These are phyloP conservation scores for Danio choprae DNA, from an alignment of 2,797 vertebrate species.

Conservation along the genomic window DNA sequence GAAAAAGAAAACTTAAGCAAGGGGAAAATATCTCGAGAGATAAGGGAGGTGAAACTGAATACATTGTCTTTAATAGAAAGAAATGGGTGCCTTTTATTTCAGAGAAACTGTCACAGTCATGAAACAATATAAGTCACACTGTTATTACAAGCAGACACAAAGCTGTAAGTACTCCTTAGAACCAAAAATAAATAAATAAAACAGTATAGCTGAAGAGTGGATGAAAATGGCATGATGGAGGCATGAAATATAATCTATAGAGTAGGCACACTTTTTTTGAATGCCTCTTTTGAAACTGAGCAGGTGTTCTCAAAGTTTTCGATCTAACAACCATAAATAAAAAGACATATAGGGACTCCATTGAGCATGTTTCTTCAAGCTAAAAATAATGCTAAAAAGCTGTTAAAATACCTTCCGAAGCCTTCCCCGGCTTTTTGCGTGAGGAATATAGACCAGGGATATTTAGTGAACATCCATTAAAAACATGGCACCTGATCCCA, in stretches of 20 bases:
- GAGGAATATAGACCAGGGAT: too few species aligned
- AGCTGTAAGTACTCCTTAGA: not conserved
- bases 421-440: too few species aligned
- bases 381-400: not conserved
- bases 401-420: too few species aligned
- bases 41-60: conserved; percentile 17
- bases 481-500: not conserved
- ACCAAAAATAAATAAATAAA: not conserved
- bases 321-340: not conserved
- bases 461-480: too few species aligned
- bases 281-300: not conserved
- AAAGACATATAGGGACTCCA: not conserved
- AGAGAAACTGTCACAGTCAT: conserved; percentile 19
- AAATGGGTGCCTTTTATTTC: conserved; percentile 11
- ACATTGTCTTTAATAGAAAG: conserved; percentile 6
- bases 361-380: not conserved
- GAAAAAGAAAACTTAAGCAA: conserved; percentile 16
- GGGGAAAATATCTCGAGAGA: not conserved
- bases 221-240: not conserved
- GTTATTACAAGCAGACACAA: conserved; percentile 12
- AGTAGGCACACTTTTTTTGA: not conserved
- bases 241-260: conserved; percentile 6
- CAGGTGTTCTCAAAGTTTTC: conserved; percentile 2
- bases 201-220: not conserved
- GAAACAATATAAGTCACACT: conserved; percentile 12